A percentile compares a stretch with the other conserved stretches of the same genome.
Conservation (phyloP, 2,888 invertebrate genomes). For the Chrysotoxum bicinctum region DNA sequence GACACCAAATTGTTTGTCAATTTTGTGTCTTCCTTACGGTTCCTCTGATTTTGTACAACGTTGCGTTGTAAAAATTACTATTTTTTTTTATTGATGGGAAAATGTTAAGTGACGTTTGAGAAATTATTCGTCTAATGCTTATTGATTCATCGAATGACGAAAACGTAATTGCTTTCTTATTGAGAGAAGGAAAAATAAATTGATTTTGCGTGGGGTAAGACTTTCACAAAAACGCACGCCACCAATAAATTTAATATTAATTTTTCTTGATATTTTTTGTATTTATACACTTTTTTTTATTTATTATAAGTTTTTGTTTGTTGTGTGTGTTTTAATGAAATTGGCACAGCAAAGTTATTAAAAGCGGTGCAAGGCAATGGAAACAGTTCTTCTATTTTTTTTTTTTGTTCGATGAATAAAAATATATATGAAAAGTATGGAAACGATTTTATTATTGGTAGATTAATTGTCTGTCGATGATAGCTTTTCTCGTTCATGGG, state of each 20-base stretch:
- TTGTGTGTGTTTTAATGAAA: constrained; percentile 26
- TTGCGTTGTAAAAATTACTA: neutral
- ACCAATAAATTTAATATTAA: constrained; percentile 30
- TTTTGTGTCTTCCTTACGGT: neutral
- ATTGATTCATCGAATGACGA: constrained; percentile 34
- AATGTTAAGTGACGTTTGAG: constrained; percentile 40
- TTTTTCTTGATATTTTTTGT: constrained; percentile 2
- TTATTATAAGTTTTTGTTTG: neutral
- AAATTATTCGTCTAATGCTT: constrained; percentile 34
- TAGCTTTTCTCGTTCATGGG: neutral
- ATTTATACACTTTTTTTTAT: neutral
- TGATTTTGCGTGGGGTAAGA: constrained; percentile 24
- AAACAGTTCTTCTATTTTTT: neutral
- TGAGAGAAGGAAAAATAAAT: neutral
- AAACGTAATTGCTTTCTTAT: neutral
- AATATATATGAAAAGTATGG: neutral
- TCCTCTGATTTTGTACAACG: neutral
- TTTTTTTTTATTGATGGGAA: constrained; percentile 19
- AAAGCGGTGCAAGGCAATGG: constrained; percentile 58
- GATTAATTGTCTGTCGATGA: constrained; percentile 5
- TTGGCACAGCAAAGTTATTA: constrained; percentile 48
- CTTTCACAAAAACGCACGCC: constrained; percentile 25
- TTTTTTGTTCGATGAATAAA: constrained; percentile 3
- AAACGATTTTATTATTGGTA: constrained; percentile 19
- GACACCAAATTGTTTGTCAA: constrained; percentile 9